Conservation (phyloP, 2,888 invertebrate genomes). For the Scaptomyza parva region DNA sequence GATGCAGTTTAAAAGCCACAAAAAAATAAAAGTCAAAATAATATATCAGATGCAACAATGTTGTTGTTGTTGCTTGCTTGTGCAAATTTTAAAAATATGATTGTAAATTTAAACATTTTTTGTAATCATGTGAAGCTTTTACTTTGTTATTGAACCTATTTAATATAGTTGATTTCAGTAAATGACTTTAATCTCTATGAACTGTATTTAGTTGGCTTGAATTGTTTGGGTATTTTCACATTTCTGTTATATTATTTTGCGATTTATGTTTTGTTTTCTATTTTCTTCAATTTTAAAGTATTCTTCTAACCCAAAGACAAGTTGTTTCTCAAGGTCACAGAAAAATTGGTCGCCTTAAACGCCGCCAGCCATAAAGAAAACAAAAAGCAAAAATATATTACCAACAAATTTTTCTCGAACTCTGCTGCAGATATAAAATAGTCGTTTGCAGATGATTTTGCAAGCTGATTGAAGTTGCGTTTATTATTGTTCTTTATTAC, state of each 20-base stretch:
- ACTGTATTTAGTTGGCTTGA: no score
- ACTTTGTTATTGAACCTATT: no score
- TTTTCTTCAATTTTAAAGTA: no score
- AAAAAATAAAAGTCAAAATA: background rate
- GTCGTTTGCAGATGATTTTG: constrained; percentile 6
- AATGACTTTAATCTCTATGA: no score
- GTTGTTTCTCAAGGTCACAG: constrained; percentile 7
- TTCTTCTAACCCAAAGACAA: background rate
- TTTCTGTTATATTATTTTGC: background rate
- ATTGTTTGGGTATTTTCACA: no score
- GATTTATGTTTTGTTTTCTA: no score
- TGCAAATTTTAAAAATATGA: no score
- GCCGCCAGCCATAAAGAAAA: background rate
- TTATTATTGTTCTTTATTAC: constrained; percentile 1
- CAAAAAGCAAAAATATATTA: background rate
- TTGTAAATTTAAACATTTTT: no score
- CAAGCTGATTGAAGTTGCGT: constrained; percentile 24
- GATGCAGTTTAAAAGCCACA: background rate
- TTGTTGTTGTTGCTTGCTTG: background rate
- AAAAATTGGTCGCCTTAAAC: background rate
- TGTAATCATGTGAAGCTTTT: no score
- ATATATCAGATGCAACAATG: background rate
- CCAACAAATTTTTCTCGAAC: background rate
- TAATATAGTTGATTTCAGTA: no score
- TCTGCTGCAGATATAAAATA: constrained; percentile 5